Evolutionary conservation across 2,888 invertebrate species (phyloP), one percentile per base, ranked within the genome.

Genomic region (Drosophila siamana): DNA sequence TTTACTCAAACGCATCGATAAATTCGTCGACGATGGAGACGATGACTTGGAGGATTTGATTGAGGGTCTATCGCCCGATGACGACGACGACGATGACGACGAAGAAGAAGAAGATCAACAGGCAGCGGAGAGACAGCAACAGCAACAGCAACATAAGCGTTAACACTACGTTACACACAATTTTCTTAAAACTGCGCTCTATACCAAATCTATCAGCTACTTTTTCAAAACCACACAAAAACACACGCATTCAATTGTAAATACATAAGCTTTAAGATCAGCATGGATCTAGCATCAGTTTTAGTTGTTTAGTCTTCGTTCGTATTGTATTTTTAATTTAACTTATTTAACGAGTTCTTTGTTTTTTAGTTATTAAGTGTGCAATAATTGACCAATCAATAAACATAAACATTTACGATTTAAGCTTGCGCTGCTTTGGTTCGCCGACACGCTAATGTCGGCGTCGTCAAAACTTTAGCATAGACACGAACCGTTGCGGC

Each of bases 121-220:
- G 15, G 44, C 44, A 22, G 40, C 16, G 43, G 48, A 56, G 52
- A 40, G 62, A 30, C 60, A 46, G 24, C 60, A 46, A 13, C 60
- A 46, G 24, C 60, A 46, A 13, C 55, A 43, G 44, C 74, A 56
- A 33, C 71, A 56, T 46, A 40, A 70, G 60, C 64, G 70, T 65
- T 50, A 78, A 59, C 56, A 71, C 47, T 55, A 75, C n/a, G 41
- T 40, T 46, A 57, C 51, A 38, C 59, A 54, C 47, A 46, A 68
- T 69, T 74, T 79, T 87, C 80, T 72, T 65, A 68, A 33, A 85
- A 75, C 80, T 82, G 83, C 71, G 89, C 90, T 91, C 90, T 90
- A 91, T 85, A 91, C 91, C 91, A 91, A 91, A 91, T 91, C 90
- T 90, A 72, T 83, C 87, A 84, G 69, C 80, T 64, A 85, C 50